phyloP scores from a whole-genome alignment of 2,797 vertebrate genomes.

The Alca torda region DNA sequence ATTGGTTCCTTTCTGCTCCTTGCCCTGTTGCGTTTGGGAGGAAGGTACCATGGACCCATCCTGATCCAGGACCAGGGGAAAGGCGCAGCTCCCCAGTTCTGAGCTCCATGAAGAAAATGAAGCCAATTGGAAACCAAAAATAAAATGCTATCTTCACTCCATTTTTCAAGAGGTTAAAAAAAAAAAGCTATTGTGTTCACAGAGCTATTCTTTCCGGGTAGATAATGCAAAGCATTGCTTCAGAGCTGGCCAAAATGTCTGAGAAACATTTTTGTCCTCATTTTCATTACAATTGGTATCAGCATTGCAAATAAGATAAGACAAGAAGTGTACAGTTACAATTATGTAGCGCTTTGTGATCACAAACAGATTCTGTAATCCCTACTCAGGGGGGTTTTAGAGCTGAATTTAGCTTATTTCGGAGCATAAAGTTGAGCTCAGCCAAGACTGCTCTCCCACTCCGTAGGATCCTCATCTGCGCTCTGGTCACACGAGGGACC shows the following conservation, averaged over 20 bases:
- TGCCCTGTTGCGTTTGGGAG: not conserved
- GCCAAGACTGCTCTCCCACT: conserved; percentile 5
- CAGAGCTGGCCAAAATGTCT: conserved; percentile 17
- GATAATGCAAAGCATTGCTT: conserved; percentile 50
- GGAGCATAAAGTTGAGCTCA: not conserved
- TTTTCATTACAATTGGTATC: conserved; percentile 52
- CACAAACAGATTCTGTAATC: conserved; percentile 55
- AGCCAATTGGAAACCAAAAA: conserved; percentile 5
- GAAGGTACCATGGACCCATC: not conserved
- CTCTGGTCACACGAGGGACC: conserved; percentile 11
- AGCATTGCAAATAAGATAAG: conserved; percentile 60
- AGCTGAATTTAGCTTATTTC: conserved; percentile 52
- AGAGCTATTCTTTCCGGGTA: conserved; percentile 27
- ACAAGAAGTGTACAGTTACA: conserved; percentile 51
- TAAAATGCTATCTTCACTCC: not conserved
- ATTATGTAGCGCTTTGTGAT: conserved; percentile 34
- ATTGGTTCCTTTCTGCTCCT: not conserved
- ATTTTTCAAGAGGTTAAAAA: not conserved
- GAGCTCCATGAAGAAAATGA: not conserved
- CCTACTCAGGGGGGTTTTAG: conserved; percentile 44
- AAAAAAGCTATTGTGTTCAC: not conserved
- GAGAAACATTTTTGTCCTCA: not conserved
- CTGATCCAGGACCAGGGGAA: not conserved
- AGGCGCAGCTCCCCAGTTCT: not conserved
- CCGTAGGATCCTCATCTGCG: not conserved